Percentiles rank a stretch among this genome's conserved stretches.
Evolutionary conservation across 2,113 vertebrate species (phyloP).

Genomic region (Dinomys branickii): DNA sequence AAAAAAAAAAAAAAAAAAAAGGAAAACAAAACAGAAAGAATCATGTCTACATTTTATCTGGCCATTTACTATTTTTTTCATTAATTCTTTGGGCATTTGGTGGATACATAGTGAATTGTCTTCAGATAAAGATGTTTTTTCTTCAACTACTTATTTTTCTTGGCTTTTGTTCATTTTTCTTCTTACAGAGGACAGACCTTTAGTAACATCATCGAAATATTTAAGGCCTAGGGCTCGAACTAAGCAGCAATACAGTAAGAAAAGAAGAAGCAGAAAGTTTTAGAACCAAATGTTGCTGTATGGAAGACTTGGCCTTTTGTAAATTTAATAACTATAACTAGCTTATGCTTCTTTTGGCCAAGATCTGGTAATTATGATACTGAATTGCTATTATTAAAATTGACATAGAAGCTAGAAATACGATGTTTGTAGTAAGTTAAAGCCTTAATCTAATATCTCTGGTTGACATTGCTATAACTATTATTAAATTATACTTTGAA

Average conservation of each 20-base stretch:
- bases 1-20: not conserved
- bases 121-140: constrained; percentile 33
- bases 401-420: constrained; percentile 42
- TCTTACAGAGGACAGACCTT: not conserved
- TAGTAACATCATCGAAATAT: not conserved
- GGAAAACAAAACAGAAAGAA: not conserved
- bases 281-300: not conserved
- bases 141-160: constrained; percentile 48
- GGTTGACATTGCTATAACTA: not conserved
- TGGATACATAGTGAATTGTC: not conserved
- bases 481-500: constrained; percentile 41
- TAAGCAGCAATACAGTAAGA: not conserved
- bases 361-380: constrained; percentile 45
- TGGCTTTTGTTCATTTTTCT: constrained; percentile 16
- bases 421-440: constrained; percentile 12
- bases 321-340: constrained; percentile 3
- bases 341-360: constrained; percentile 25
- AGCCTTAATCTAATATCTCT: not conserved
- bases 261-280: not conserved
- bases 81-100: constrained; percentile 18
- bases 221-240: not conserved
- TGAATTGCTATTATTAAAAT: constrained; percentile 8
- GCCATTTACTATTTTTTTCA: constrained; percentile 3
- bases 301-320: constrained; percentile 31
- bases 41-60: constrained; percentile 34